Conservation (phyloP, 2,113 vertebrate genomes). For the Solea solea region DNA sequence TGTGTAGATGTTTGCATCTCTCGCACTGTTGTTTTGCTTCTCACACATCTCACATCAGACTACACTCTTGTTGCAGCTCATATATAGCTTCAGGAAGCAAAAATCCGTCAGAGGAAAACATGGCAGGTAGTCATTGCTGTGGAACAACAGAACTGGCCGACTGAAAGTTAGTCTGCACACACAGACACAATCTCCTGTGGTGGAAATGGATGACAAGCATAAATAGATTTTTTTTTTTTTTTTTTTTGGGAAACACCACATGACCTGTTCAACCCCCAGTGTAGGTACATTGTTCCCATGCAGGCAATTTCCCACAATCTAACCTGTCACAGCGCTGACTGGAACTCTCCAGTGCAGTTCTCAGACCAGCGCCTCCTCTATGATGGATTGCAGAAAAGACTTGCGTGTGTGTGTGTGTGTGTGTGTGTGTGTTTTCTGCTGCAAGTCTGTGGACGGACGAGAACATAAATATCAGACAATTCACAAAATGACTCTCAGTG, state of each 20-base stretch:
- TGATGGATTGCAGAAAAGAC: conserved; percentile 15
- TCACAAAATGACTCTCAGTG: not conserved
- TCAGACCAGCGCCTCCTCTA: conserved; percentile 18
- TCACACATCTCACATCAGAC: conserved; percentile 28
- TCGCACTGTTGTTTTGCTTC: not conserved
- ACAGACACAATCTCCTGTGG: conserved; percentile 5
- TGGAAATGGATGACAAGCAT: conserved; percentile 36
- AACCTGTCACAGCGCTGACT: conserved; percentile 25
- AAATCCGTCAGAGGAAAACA: conserved; percentile 17
- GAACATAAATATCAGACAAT: not conserved
- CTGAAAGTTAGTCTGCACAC: conserved; percentile 12
- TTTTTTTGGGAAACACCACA: conserved; percentile 11
- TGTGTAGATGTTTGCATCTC: not conserved
- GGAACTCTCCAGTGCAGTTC: conserved; percentile 43
- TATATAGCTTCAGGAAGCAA: conserved; percentile 24
- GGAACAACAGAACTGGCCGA: conserved; percentile 25
- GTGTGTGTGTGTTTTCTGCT: conserved; percentile 3
- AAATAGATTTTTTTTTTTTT: conserved; percentile 43
- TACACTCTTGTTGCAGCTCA: conserved; percentile 19
- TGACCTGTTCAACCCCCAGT: conserved; percentile 23
- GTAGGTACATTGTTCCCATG: conserved; percentile 42
- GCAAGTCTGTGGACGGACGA: not conserved
- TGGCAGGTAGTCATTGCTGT: conserved; percentile 31
- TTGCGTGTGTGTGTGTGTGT: no score
- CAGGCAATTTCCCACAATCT: conserved; percentile 50